Conservation (phyloP, 2,888 invertebrate genomes). For the Lepidocyrtinus sp. region DNA sequence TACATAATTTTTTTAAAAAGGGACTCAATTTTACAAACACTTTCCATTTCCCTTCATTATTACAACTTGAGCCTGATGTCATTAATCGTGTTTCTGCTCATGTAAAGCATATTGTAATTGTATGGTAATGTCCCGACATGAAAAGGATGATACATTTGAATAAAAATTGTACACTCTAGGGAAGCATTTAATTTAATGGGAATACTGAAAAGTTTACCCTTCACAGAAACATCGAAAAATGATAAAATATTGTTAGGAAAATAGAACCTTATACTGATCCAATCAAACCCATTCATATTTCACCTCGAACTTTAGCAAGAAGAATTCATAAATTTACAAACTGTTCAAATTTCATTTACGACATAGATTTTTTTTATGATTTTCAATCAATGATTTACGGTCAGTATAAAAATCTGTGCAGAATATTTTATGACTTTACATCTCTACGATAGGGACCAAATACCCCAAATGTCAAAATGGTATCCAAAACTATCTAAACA, state of each 20-base stretch:
- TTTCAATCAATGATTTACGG: too few species aligned
- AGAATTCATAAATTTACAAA: too few species aligned
- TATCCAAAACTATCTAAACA: too few species aligned
- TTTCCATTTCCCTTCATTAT: conserved; percentile 17
- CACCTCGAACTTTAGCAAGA: too few species aligned
- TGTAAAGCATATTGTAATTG: conserved; percentile 28
- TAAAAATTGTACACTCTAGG: not conserved
- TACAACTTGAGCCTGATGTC: conserved; percentile 12
- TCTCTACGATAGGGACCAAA: too few species aligned
- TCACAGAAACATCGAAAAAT: too few species aligned
- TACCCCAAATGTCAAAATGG: too few species aligned
- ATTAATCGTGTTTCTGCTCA: conserved; percentile 43
- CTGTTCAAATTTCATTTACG: too few species aligned
- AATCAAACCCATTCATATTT: not conserved
- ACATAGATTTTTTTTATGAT: too few species aligned
- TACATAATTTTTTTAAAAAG: conserved; percentile 26
- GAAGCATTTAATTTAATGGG: not conserved
- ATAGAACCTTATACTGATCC: not conserved
- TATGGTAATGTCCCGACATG: conserved; percentile 1
- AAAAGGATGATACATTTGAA: conserved; percentile 32
- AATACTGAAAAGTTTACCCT: too few species aligned
- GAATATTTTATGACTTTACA: too few species aligned
- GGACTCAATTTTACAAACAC: conserved; percentile 23
- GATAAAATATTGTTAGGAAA: conserved; percentile 2
- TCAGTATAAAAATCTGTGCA: too few species aligned